phyloP scores from a whole-genome alignment of 2,888 invertebrate species.

The Cheilosia pagana region DNA sequence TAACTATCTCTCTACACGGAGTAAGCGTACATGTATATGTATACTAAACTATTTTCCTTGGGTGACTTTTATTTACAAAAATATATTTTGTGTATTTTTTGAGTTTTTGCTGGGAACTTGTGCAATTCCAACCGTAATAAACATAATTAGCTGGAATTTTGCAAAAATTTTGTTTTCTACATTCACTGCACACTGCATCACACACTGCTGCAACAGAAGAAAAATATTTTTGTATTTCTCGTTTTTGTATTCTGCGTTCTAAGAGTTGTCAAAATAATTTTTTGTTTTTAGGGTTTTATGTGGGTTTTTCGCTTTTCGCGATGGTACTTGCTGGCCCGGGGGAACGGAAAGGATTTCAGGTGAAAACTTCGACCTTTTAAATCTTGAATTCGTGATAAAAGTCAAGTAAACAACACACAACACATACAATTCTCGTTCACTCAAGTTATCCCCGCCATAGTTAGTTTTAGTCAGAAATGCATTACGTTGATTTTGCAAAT shows the following conservation, averaged over 20 bases:
- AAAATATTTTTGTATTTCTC: slow-evolving; percentile 70
- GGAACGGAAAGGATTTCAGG: slow-evolving; percentile 45
- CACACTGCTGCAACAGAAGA: slow-evolving; percentile 68
- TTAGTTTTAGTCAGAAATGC: slow-evolving; percentile 76
- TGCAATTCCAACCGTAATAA: slow-evolving; percentile 47
- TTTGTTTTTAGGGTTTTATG: slow-evolving; percentile 64
- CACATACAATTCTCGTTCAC: slow-evolving; percentile 71
- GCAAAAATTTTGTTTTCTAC: slow-evolving; percentile 41
- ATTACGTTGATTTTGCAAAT: slow-evolving; percentile 75
- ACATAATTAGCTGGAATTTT: slow-evolving; percentile 52
- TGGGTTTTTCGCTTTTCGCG: slow-evolving; percentile 51
- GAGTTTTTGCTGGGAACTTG: slow-evolving; percentile 48
- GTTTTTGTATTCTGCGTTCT: slow-evolving; percentile 73
- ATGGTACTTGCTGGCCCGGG: slow-evolving; percentile 19
- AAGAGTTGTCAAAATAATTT: slow-evolving; percentile 73
- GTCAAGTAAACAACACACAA: slow-evolving; percentile 77
- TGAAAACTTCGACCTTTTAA: slow-evolving; percentile 69
- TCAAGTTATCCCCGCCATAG: slow-evolving; percentile 78
- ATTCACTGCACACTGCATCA: slow-evolving; percentile 65
- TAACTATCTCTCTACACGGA: slow-evolving; percentile 65
- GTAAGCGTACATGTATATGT: slow-evolving; percentile 72
- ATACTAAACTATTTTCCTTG: slow-evolving; percentile 72
- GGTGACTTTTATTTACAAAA: slow-evolving; percentile 74
- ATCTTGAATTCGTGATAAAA: slow-evolving; percentile 66
- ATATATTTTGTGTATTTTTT: slow-evolving; percentile 60